phyloP scores from a whole-genome alignment of 1,140 invertebrate genomes.

The Solenopsis fugax region DNA sequence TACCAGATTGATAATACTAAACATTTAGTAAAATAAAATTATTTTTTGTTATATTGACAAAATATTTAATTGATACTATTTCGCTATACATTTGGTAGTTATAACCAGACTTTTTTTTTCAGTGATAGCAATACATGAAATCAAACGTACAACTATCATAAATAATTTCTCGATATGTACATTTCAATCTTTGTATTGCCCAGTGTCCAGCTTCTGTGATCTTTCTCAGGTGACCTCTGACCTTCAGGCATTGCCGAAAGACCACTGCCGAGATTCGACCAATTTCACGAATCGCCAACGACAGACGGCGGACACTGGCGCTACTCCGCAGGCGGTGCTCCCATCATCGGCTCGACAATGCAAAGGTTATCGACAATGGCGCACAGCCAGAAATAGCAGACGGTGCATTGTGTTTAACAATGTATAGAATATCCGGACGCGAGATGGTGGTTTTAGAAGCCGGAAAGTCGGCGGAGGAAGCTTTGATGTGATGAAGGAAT shows the following conservation, averaged over 20 bases:
- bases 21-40: too few relatives aligned
- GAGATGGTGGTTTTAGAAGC: conserved; percentile 48
- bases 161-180: conserved; percentile 40
- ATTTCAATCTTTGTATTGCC: conserved; percentile 4
- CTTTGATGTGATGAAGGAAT: conserved; percentile 2
- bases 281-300: conserved; percentile 71
- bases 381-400: conserved; percentile 81
- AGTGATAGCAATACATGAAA: background rate
- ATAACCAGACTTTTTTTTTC: too few relatives aligned
- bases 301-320: conserved; percentile 60
- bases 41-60: too few relatives aligned
- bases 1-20: too few relatives aligned
- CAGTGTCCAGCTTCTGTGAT: conserved; percentile 16
- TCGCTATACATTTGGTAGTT: too few relatives aligned
- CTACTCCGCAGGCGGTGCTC: conserved; percentile 63
- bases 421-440: conserved; percentile 75
- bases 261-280: conserved; percentile 60
- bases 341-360: conserved; percentile 77
- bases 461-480: background rate
- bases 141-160: background rate
- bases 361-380: conserved; percentile 82
- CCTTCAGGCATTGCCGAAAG: conserved; percentile 43
- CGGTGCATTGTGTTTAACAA: conserved; percentile 79
- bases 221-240: conserved; percentile 65
- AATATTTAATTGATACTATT: too few relatives aligned